These are phyloP conservation scores for Chymomyza caudatula DNA, from an alignment of 2,888 invertebrate genomes.

Conservation along the genomic window DNA sequence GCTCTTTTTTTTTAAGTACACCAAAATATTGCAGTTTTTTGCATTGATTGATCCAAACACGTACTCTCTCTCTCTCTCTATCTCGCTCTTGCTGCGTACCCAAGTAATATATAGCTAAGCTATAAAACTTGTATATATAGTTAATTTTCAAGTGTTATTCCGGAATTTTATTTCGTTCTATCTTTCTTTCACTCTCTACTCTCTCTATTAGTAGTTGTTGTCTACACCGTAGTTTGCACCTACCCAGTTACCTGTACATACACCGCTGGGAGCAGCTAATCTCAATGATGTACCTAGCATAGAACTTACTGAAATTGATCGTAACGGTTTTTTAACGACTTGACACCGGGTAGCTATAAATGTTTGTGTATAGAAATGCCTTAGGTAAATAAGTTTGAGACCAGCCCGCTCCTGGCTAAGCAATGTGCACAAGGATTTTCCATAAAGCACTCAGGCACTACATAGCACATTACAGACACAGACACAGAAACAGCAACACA, in stretches of 20 bases:
- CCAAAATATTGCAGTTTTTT: conserved; percentile 48
- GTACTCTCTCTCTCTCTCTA: conserved; percentile 32
- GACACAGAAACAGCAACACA: conserved; percentile 3
- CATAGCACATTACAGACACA: background rate
- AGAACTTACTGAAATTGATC: conserved; percentile 30
- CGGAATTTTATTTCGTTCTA: conserved; percentile 72
- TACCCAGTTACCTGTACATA: conserved; percentile 42
- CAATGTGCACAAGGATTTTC: conserved; percentile 23
- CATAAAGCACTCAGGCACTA: background rate
- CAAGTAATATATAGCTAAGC: conserved; percentile 37
- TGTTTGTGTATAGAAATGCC: conserved; percentile 6
- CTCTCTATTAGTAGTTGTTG: conserved; percentile 37
- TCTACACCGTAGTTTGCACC: conserved; percentile 42
- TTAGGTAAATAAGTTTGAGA: conserved; percentile 12
- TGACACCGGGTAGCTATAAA: conserved; percentile 44
- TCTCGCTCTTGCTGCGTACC: conserved; percentile 10
- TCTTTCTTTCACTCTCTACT: conserved; percentile 49
- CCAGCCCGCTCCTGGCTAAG: conserved; percentile 32
- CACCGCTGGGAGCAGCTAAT: conserved; percentile 74
- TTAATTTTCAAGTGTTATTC: conserved; percentile 76
- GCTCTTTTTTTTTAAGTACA: conserved; percentile 31
- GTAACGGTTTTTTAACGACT: conserved; percentile 17
- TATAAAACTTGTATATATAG: conserved; percentile 71
- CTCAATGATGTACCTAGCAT: conserved; percentile 49
- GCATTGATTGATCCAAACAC: conserved; percentile 43